A percentile compares a stretch with the other conserved stretches of the same genome.
Conservation (phyloP, 2,888 invertebrate species). For the Eupithecia inturbata region DNA sequence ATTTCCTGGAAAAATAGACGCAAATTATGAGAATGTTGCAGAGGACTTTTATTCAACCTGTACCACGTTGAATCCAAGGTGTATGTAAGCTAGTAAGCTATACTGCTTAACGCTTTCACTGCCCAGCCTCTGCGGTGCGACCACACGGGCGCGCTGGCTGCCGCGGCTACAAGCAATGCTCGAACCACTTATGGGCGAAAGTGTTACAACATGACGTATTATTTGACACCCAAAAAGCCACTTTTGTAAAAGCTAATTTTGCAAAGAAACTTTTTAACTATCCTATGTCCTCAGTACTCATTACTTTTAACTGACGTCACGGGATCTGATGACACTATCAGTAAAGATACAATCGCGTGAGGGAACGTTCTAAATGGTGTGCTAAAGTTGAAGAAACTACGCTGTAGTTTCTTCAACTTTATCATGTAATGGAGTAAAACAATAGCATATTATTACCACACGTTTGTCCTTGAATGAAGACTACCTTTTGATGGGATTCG, state of each 20-base stretch:
- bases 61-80: not conserved
- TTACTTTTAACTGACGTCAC: slow-evolving; percentile 18
- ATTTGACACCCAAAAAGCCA: not conserved
- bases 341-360: slow-evolving; percentile 11
- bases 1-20: not conserved
- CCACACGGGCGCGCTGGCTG: not conserved
- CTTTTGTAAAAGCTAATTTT: not conserved
- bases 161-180: not conserved
- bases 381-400: not conserved
- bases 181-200: too few relatives aligned
- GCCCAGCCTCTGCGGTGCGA: not conserved
- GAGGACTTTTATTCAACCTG: not conserved
- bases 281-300: not conserved
- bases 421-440: not conserved
- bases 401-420: slow-evolving; percentile 3
- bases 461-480: not conserved
- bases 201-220: not conserved
- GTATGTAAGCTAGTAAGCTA: not conserved
- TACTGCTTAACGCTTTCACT: not conserved
- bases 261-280: not conserved
- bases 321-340: slow-evolving; percentile 12
- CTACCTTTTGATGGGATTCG: not conserved
- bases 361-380: slow-evolving; percentile 11
- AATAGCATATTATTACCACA: not conserved
- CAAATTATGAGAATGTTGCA: not conserved